Percentiles rank a stretch among this genome's conserved stretches.
Conservation (phyloP, 2,797 vertebrate genomes). For the Enteromius treurensis region DNA sequence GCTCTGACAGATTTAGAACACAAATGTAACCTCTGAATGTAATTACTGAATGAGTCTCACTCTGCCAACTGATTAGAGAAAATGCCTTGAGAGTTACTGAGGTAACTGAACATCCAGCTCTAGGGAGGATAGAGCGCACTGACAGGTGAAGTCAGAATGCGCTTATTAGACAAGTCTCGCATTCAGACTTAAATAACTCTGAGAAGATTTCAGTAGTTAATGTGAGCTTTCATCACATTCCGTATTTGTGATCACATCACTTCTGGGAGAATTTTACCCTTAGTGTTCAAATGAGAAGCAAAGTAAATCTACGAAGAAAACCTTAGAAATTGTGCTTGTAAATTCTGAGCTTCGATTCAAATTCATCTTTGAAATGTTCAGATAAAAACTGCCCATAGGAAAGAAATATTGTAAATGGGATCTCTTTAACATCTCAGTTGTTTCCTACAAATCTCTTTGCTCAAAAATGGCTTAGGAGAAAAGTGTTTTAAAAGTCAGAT, state of each 20-base stretch:
- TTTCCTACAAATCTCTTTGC: background rate
- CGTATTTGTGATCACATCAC: constrained; percentile 30
- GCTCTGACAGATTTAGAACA: constrained; percentile 53
- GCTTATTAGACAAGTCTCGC: constrained; percentile 40
- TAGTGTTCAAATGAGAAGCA: constrained; percentile 20
- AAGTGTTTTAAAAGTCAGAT: constrained; percentile 5
- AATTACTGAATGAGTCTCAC: constrained; percentile 53
- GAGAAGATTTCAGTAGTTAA: constrained; percentile 39
- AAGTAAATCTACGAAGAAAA: constrained; percentile 19
- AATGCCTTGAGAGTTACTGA: constrained; percentile 49
- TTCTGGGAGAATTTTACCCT: constrained; percentile 22
- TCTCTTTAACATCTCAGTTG: constrained; percentile 20
- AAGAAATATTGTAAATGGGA: constrained; percentile 9
- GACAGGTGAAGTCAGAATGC: constrained; percentile 48
- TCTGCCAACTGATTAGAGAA: constrained; percentile 52
- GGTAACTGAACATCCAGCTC: constrained; percentile 53
- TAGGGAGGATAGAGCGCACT: constrained; percentile 38
- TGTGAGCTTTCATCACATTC: constrained; percentile 46
- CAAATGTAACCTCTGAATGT: constrained; percentile 51
- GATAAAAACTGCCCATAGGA: constrained; percentile 4
- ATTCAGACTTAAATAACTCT: constrained; percentile 43
- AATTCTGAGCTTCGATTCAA: constrained; percentile 6
- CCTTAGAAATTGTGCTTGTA: constrained; percentile 2
- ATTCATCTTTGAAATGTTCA: constrained; percentile 11
- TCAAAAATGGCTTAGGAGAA: background rate